Percentiles rank a stretch among this genome's conserved stretches.
Evolutionary conservation across 2,113 vertebrate genomes (phyloP).

Genomic region (Toxotes jaculatrix): DNA sequence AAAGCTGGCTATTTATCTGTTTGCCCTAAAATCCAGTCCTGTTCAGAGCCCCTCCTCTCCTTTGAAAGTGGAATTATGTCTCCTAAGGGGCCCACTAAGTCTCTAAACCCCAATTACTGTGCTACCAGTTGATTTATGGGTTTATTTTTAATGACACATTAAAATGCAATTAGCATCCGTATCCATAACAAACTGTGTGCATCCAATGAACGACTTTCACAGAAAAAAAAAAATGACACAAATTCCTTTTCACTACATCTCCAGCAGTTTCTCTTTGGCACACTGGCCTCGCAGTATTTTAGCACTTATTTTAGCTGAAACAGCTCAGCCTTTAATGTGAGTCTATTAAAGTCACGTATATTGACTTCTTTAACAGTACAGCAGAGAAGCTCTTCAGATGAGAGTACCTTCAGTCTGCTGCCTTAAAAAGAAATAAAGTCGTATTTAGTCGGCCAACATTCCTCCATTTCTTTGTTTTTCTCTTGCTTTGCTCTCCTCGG

Average conservation of each 20-base stretch:
- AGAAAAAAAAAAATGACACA: conserved; percentile 60
- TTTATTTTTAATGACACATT: conserved; percentile 86
- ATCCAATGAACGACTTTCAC: conserved; percentile 73
- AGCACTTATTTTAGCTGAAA: conserved; percentile 59
- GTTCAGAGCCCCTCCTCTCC: conserved; percentile 28
- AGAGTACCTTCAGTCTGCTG: conserved; percentile 8
- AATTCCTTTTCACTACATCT: conserved; percentile 52
- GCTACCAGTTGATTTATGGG: conserved; percentile 83
- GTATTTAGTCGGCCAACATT: conserved; percentile 25
- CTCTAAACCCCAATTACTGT: conserved; percentile 80
- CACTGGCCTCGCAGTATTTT: conserved; percentile 48
- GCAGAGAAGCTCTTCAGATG: conserved; percentile 22
- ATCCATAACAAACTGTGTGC: conserved; percentile 82
- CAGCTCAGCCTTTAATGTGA: conserved; percentile 62
- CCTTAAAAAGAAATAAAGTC: conserved; percentile 21
- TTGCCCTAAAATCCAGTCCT: conserved; percentile 53
- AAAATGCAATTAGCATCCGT: conserved; percentile 86
- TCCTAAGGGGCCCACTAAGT: conserved; percentile 76
- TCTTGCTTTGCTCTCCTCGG: conserved; percentile 30
- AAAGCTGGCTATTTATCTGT: conserved; percentile 55
- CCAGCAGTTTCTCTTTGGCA: conserved; percentile 51
- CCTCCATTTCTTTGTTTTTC: conserved; percentile 22
- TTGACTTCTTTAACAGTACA: conserved; percentile 55
- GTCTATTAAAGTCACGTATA: conserved; percentile 69
- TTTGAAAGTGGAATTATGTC: conserved; percentile 76